phyloP scores from a whole-genome alignment of 2,888 invertebrate genomes.

The Notodonta ziczac region DNA sequence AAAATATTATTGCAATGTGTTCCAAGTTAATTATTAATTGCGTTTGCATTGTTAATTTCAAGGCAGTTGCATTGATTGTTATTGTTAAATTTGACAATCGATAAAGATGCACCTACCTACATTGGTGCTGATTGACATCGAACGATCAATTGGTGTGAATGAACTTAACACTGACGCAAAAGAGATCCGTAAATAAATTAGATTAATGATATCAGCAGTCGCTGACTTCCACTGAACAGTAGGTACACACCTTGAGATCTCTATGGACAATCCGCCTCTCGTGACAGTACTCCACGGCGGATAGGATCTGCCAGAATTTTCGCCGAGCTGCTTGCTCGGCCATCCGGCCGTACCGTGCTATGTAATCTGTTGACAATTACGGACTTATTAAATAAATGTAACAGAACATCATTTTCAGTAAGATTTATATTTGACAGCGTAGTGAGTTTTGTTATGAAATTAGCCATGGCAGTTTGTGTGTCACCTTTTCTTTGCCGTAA shows the following conservation, averaged over 20 bases:
- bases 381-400: not conserved
- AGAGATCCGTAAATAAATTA: no score
- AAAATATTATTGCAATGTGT: no score
- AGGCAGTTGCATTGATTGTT: no score
- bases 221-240: no score
- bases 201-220: no score
- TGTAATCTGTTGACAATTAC: constrained; percentile 88
- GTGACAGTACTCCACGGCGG: constrained; percentile 98
- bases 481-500: not conserved
- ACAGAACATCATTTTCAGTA: constrained; percentile 2
- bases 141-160: no score
- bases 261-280: constrained; percentile 96
- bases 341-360: constrained; percentile 97
- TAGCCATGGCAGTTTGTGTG: not conserved
- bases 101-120: no score
- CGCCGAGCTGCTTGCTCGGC: constrained; percentile 95
- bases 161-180: no score
- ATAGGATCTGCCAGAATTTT: constrained; percentile 98
- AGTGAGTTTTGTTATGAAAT: not conserved
- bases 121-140: no score
- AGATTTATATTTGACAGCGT: not conserved
- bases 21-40: no score
- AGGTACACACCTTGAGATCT: constrained; percentile 92
- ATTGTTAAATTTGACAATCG: no score
- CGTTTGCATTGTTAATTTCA: no score